phyloP scores from a whole-genome alignment of 1,140 invertebrate genomes.

The Drosophila grimshawi region DNA sequence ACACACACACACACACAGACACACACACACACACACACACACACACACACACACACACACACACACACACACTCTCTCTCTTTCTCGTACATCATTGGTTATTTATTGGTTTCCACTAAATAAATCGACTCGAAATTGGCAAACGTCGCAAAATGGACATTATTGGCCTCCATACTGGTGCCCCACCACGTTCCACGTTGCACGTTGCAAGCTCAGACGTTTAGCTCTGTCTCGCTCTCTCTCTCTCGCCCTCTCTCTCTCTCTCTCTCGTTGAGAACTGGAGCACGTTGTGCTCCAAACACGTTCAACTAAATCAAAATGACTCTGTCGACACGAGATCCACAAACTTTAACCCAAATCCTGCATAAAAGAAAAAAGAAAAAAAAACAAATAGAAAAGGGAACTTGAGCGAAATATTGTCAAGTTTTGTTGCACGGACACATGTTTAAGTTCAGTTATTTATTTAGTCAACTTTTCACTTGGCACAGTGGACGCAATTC shows the following conservation, averaged over 20 bases:
- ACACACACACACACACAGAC: not conserved
- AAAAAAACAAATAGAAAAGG: slow-evolving; percentile 11
- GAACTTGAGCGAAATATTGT: slow-evolving; percentile 46
- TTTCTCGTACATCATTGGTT: slow-evolving; percentile 72
- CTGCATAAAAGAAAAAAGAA: not conserved
- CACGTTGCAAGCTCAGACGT: slow-evolving; percentile 20
- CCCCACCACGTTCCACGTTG: slow-evolving; percentile 32
- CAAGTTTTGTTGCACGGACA: slow-evolving; percentile 47
- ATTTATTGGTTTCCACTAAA: slow-evolving; percentile 82
- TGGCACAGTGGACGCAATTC: slow-evolving; percentile 13
- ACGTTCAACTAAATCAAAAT: slow-evolving; percentile 26
- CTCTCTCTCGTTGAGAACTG: not conserved
- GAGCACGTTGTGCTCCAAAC: slow-evolving; percentile 8
- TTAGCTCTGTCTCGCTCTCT: not conserved
- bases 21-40: not conserved
- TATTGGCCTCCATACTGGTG: slow-evolving; percentile 59
- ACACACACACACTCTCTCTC: not conserved
- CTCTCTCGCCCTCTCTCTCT: too few species aligned
- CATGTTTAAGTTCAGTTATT: slow-evolving; percentile 72
- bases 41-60: slow-evolving; percentile 9
- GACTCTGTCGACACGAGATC: slow-evolving; percentile 42
- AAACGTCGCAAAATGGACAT: slow-evolving; percentile 82
- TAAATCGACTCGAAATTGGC: slow-evolving; percentile 81
- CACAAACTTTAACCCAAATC: slow-evolving; percentile 44
- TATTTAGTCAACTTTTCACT: slow-evolving; percentile 78